A percentile compares a stretch with the other conserved stretches of the same genome.
phyloP scores from a whole-genome alignment of 2,113 vertebrate species.

The Nothobranchius kuhntae region DNA sequence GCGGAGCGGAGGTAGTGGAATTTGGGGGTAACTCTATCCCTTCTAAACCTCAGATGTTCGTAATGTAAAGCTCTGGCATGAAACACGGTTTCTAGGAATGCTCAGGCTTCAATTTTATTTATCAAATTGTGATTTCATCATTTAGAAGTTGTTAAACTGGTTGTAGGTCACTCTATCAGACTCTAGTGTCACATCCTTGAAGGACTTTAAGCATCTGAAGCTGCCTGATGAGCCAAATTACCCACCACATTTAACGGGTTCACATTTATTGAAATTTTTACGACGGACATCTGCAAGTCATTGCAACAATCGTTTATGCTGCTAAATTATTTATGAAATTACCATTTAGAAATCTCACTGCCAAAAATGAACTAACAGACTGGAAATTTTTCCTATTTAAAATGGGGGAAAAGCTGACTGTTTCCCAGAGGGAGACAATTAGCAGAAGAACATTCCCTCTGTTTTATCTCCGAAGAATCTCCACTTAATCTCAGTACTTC shows the following conservation, averaged over 20 bases:
- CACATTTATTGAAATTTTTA: neutral
- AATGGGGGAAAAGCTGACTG: slow-evolving; percentile 12
- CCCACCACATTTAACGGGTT: neutral
- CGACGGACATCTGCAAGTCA: too few relatives aligned
- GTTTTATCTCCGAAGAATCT: slow-evolving; percentile 64
- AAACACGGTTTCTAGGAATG: too few relatives aligned
- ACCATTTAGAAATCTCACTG: slow-evolving; percentile 20
- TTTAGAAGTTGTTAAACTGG: too few relatives aligned
- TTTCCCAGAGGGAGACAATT: slow-evolving; percentile 71
- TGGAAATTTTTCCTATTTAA: slow-evolving; percentile 21
- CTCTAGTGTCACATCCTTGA: neutral
- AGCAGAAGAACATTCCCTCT: slow-evolving; percentile 53
- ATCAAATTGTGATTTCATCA: too few relatives aligned
- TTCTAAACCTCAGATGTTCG: too few relatives aligned
- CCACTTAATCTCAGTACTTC: slow-evolving; percentile 54
- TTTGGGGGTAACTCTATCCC: too few relatives aligned
- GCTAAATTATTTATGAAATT: neutral
- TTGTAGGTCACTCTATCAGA: too few relatives aligned
- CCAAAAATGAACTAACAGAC: slow-evolving; percentile 27
- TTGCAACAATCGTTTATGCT: neutral
- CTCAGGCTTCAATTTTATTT: too few relatives aligned
- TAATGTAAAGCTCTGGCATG: too few relatives aligned
- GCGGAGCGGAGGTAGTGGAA: too few relatives aligned
- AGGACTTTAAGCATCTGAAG: too few relatives aligned
- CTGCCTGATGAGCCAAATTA: slow-evolving; percentile 6